A percentile compares a stretch with the other conserved stretches of the same genome.
Evolutionary conservation across 2,113 vertebrate species (phyloP).

Genomic region (Brachionichthys hirsutus): DNA sequence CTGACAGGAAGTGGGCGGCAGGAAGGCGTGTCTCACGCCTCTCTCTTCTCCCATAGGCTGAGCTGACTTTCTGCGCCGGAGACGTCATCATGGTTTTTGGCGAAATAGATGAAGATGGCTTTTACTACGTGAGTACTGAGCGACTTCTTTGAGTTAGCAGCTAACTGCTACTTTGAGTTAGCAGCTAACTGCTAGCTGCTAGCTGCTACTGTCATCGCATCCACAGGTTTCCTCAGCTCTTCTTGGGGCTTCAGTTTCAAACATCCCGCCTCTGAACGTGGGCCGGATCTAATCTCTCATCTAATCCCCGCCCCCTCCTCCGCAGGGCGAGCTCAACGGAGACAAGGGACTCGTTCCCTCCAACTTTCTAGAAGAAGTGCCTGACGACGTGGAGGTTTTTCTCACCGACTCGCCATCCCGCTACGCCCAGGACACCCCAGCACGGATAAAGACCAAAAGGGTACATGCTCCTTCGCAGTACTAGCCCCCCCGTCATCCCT

Average conservation of each 20-base stretch:
- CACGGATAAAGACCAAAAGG: conserved; percentile 92
- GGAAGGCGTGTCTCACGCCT: conserved; percentile 3
- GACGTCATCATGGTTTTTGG: conserved; percentile 94
- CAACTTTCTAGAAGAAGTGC: conserved; percentile 99
- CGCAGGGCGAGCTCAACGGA: conserved; percentile 95
- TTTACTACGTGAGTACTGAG: conserved; percentile 91
- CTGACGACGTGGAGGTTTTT: conserved; percentile 97
- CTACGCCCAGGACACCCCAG: conserved; percentile 82
- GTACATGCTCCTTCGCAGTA: conserved; percentile 86
- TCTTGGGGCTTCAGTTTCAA: no score
- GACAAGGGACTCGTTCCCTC: conserved; percentile 97
- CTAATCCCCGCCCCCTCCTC: conserved; percentile 3
- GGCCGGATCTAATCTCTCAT: no score
- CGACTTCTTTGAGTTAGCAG: no score
- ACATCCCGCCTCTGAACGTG: no score
- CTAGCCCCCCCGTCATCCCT: conserved; percentile 78
- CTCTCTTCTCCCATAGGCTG: conserved; percentile 78
- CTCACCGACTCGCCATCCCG: conserved; percentile 87
- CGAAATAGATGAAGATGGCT: conserved; percentile 98
- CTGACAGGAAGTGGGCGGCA: conserved; percentile 27
- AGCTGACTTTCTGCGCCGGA: conserved; percentile 95
- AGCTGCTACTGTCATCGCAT: no score
- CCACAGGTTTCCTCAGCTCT: no score
- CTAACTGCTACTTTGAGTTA: no score
- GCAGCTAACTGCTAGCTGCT: no score